Evolutionary conservation across 2,797 vertebrate species (phyloP).

Genomic region (Oryzias dopingdopingensis): DNA sequence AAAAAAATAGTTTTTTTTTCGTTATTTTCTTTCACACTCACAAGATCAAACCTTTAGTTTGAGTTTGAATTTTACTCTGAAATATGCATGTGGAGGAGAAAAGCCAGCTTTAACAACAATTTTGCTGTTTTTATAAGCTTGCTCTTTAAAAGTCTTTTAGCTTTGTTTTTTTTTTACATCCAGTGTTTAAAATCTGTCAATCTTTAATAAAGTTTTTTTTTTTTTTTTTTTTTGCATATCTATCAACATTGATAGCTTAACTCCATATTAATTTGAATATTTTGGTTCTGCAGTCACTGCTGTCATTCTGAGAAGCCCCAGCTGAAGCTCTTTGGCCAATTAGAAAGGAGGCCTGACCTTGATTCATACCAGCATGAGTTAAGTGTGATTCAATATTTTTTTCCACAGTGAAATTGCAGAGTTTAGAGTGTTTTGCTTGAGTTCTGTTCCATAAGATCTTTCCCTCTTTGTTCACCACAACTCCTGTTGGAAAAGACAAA

Average conservation of each 20-base stretch:
- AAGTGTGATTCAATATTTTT: no score
- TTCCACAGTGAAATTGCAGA: background rate
- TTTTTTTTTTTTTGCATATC: no score
- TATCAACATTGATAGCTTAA: no score
- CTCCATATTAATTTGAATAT: background rate
- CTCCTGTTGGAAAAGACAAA: background rate
- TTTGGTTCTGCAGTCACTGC: background rate
- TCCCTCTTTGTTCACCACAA: background rate
- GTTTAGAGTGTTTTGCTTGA: background rate
- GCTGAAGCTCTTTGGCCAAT: constrained; percentile 39
- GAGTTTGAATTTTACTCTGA: no score
- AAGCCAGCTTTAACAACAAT: background rate
- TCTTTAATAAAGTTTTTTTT: no score
- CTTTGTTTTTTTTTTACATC: no score
- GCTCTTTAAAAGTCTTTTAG: no score
- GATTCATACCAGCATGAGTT: background rate
- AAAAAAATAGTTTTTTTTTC: no score
- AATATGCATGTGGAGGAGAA: background rate
- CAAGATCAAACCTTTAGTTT: no score
- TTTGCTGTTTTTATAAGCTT: background rate
- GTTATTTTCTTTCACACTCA: no score
- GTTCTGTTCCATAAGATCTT: background rate
- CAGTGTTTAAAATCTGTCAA: no score
- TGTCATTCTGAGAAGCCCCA: constrained; percentile 5
- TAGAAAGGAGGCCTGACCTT: constrained; percentile 23